Conservation (phyloP, 2,797 vertebrate species). For the Gymnodraco acuticeps region DNA sequence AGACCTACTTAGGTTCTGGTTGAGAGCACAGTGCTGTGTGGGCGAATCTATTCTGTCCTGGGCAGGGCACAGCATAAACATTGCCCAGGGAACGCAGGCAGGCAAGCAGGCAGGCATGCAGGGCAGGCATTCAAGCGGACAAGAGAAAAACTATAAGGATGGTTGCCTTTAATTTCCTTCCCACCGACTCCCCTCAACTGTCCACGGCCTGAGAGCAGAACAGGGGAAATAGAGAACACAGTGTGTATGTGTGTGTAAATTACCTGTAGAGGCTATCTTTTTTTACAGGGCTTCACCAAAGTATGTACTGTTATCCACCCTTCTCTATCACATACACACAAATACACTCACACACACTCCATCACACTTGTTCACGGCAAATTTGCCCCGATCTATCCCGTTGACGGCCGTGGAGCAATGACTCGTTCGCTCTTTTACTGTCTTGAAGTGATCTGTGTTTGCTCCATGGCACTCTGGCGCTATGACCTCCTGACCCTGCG, state of each 20-base stretch:
- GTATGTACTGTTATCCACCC: slow-evolving; percentile 37
- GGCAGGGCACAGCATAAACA: slow-evolving; percentile 82
- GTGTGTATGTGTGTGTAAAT: slow-evolving; percentile 59
- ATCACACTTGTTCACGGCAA: slow-evolving; percentile 47
- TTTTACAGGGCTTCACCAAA: slow-evolving; percentile 39
- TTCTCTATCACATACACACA: slow-evolving; percentile 15
- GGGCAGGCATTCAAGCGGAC: slow-evolving; percentile 76
- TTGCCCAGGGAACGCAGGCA: slow-evolving; percentile 77
- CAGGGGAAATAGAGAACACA: slow-evolving; percentile 39
- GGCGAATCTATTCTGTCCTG: slow-evolving; percentile 84
- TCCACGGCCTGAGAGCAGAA: slow-evolving; percentile 54
- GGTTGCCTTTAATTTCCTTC: slow-evolving; percentile 81
- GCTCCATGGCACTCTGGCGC: slow-evolving; percentile 69
- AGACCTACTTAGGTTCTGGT: slow-evolving; percentile 83
- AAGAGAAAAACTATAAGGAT: slow-evolving; percentile 80
- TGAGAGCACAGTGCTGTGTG: slow-evolving; percentile 86
- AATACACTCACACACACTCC: slow-evolving; percentile 26
- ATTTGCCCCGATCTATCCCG: slow-evolving; percentile 56
- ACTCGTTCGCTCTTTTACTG: slow-evolving; percentile 57
- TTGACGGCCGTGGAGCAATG: slow-evolving; percentile 43
- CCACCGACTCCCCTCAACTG: slow-evolving; percentile 70
- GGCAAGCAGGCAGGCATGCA: slow-evolving; percentile 64
- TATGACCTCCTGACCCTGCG: slow-evolving; percentile 66
- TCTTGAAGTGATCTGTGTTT: slow-evolving; percentile 77
- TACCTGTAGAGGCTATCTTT: slow-evolving; percentile 56